phyloP scores from a whole-genome alignment of 1,140 invertebrate species.

The Ylistrum balloti region DNA sequence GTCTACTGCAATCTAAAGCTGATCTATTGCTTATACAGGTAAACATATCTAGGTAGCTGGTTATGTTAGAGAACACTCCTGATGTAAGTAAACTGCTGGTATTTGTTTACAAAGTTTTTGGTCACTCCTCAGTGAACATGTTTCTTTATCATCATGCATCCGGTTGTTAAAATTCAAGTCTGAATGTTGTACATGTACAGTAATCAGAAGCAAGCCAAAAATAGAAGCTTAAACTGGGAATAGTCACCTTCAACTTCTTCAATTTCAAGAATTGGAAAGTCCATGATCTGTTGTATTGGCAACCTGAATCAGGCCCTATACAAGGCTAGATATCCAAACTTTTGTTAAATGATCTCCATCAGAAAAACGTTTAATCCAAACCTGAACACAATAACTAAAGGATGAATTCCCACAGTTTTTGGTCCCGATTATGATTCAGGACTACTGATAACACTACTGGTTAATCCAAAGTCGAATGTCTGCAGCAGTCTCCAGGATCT shows the following conservation, averaged over 20 bases:
- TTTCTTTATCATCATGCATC: too few species aligned
- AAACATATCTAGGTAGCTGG: too few species aligned
- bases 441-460: neutral
- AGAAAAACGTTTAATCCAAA: neutral
- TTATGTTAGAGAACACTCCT: too few species aligned
- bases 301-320: neutral
- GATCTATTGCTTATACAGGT: too few species aligned
- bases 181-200: neutral
- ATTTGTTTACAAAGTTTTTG: too few species aligned
- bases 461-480: neutral
- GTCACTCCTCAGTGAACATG: too few species aligned
- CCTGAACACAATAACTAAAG: neutral
- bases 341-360: neutral
- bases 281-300: neutral
- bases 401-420: neutral
- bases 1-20: too few species aligned
- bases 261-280: neutral
- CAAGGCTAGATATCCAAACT: neutral
- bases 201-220: neutral
- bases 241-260: slow-evolving; percentile 27
- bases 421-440: neutral
- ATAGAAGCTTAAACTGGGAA: neutral
- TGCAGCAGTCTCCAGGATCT: neutral
- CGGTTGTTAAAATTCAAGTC: too few species aligned
- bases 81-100: too few species aligned